Evolutionary conservation across 2,888 invertebrate genomes (phyloP).

Genomic region (Scaeva pyrastri): DNA sequence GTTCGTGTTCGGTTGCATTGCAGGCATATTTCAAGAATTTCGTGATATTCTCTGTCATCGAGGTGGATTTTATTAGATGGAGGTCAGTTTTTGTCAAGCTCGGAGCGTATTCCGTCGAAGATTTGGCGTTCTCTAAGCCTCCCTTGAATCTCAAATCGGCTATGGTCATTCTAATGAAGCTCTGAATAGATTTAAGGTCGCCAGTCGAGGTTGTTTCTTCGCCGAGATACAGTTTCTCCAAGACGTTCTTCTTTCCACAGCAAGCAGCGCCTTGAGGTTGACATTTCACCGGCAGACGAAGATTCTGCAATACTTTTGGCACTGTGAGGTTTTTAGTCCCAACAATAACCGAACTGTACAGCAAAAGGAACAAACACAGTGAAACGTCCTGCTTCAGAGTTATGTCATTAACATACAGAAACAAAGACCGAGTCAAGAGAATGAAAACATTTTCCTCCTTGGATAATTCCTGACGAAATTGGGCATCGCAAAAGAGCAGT

Average conservation of each 20-base stretch:
- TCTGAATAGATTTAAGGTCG: slow-evolving; percentile 37
- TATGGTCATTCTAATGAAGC: slow-evolving; percentile 74
- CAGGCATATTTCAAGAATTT: slow-evolving; percentile 77
- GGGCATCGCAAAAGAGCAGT: slow-evolving; percentile 78
- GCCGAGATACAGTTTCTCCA: slow-evolving; percentile 50
- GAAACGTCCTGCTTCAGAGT: slow-evolving; percentile 79
- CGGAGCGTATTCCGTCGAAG: slow-evolving; percentile 48
- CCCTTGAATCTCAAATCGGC: slow-evolving; percentile 73
- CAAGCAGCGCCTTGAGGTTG: slow-evolving; percentile 53
- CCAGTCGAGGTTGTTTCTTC: slow-evolving; percentile 28
- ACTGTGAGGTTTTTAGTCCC: slow-evolving; percentile 76
- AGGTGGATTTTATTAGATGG: slow-evolving; percentile 78
- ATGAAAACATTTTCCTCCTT: slow-evolving; percentile 78
- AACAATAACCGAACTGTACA: slow-evolving; percentile 78
- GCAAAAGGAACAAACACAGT: slow-evolving; percentile 79
- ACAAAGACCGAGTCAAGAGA: slow-evolving; percentile 80
- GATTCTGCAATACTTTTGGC: slow-evolving; percentile 76
- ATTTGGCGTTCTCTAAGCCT: slow-evolving; percentile 48
- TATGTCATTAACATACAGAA: slow-evolving; percentile 78
- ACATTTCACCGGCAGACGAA: slow-evolving; percentile 79
- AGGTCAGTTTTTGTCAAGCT: slow-evolving; percentile 78
- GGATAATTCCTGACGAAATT: slow-evolving; percentile 78
- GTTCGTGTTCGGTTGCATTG: slow-evolving; percentile 80
- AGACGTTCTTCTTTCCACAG: background rate
- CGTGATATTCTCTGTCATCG: slow-evolving; percentile 77